Evolutionary conservation across 2,113 vertebrate genomes (phyloP).

Genomic region (Pterocles burchelli): DNA sequence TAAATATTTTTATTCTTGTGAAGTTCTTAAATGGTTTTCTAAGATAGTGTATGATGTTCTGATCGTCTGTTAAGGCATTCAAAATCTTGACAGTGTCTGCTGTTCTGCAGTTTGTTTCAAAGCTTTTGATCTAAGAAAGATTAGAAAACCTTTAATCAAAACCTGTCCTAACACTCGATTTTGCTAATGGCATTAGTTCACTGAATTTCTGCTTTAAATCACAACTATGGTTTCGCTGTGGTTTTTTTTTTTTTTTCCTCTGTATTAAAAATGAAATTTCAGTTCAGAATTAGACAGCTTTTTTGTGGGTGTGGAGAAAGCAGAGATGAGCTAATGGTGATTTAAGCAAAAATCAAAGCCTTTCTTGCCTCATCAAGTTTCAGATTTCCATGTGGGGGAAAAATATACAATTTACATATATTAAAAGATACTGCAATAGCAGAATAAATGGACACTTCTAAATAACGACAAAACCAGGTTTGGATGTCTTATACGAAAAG

Average conservation of each 20-base stretch:
- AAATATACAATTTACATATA: neutral
- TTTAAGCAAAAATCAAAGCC: neutral
- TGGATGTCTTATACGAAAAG: neutral
- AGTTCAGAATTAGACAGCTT: slow-evolving; percentile 22
- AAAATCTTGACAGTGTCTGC: neutral
- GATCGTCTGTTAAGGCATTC: neutral
- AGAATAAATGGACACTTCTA: neutral
- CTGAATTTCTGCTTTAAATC: neutral
- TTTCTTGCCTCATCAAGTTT: neutral
- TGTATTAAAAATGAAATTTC: neutral
- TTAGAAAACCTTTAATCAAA: neutral
- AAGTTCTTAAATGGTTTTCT: neutral
- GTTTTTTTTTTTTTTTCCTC: accelerated
- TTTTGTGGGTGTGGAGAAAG: slow-evolving; percentile 33
- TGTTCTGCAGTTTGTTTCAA: neutral
- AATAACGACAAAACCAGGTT: neutral
- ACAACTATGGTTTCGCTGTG: neutral
- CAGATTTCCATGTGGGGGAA: neutral
- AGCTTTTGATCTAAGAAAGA: neutral
- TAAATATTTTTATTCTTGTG: accelerated
- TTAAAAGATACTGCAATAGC: neutral
- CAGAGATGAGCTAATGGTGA: slow-evolving; percentile 5
- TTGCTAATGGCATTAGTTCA: neutral
- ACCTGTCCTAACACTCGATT: neutral
- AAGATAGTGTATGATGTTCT: neutral